Evolutionary conservation across 2,797 vertebrate genomes (phyloP).

Genomic region (Enteromius argenteus): DNA sequence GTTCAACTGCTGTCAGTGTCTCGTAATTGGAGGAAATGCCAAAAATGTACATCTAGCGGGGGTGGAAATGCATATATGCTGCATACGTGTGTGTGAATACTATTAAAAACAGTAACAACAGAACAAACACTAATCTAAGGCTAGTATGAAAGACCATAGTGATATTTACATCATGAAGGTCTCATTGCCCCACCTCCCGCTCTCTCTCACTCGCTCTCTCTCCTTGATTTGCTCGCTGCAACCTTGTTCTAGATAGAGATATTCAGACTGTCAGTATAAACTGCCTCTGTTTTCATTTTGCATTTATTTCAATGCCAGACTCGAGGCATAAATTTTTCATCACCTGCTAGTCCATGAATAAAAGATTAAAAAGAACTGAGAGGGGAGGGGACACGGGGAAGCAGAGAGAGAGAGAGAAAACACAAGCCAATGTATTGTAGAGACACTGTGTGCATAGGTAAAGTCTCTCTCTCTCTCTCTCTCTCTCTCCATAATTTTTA

Average conservation of each 20-base stretch:
- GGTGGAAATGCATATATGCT: background rate
- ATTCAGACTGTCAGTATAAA: conserved; percentile 99
- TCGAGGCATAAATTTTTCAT: conserved; percentile 99
- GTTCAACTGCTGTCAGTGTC: background rate
- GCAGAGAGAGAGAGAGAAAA: conserved; percentile 54
- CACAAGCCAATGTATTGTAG: conserved; percentile 87
- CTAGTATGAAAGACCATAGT: conserved; percentile 51
- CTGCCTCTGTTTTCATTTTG: conserved; percentile 99
- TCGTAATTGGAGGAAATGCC: background rate
- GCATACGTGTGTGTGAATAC: conserved; percentile 9
- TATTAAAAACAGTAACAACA: conserved; percentile 53
- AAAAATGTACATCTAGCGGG: background rate
- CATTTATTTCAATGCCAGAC: conserved; percentile 99
- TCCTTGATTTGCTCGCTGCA: conserved; percentile 90
- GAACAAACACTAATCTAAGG: conserved; percentile 55
- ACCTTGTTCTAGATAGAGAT: conserved; percentile 99
- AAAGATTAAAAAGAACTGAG: conserved; percentile 99
- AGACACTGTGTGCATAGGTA: conserved; percentile 88
- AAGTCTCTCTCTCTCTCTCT: conserved; percentile 74
- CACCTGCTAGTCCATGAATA: conserved; percentile 99
- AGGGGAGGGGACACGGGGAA: conserved; percentile 70
- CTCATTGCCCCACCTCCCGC: conserved; percentile 59
- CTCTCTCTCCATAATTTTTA: conserved; percentile 80
- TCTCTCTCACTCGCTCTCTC: conserved; percentile 56
- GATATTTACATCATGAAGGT: conserved; percentile 62